Evolutionary conservation across 2,797 vertebrate species (phyloP).

Genomic region (Takifugu rubripes): DNA sequence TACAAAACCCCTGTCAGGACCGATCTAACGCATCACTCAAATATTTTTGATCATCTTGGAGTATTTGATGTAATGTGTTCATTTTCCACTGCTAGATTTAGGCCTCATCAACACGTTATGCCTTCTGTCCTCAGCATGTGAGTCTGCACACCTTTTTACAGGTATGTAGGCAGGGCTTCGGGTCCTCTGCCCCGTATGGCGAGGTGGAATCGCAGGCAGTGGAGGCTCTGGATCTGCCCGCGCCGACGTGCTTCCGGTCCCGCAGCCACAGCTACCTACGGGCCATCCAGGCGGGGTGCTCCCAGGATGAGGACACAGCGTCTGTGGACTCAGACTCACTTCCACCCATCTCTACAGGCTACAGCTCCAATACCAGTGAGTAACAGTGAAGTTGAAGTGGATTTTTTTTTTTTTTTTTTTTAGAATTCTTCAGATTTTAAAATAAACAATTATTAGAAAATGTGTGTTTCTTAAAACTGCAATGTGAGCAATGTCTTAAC

Average conservation of each 20-base stretch:
- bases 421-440: no score
- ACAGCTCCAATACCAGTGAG: conserved; percentile 87
- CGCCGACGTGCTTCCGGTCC: conserved; percentile 93
- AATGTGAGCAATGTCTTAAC: neutral
- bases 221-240: conserved; percentile 89
- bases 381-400: conserved; percentile 47
- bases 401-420: neutral
- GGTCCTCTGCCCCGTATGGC: conserved; percentile 77
- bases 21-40: no score
- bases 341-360: conserved; percentile 79
- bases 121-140: conserved; percentile 58
- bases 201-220: conserved; percentile 83
- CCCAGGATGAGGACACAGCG: conserved; percentile 91
- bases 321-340: conserved; percentile 92
- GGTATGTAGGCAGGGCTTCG: conserved; percentile 83
- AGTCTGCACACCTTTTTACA: conserved; percentile 72
- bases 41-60: no score
- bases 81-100: conserved; percentile 1
- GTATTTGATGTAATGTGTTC: no score
- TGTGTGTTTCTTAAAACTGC: neutral
- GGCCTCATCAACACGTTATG: conserved; percentile 24
- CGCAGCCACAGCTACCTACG: conserved; percentile 98
- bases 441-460: neutral
- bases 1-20: no score
- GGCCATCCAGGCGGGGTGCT: conserved; percentile 97